Evolutionary conservation across 2,113 vertebrate species (phyloP).

Genomic region (Thalassarche chlororhynchos): DNA sequence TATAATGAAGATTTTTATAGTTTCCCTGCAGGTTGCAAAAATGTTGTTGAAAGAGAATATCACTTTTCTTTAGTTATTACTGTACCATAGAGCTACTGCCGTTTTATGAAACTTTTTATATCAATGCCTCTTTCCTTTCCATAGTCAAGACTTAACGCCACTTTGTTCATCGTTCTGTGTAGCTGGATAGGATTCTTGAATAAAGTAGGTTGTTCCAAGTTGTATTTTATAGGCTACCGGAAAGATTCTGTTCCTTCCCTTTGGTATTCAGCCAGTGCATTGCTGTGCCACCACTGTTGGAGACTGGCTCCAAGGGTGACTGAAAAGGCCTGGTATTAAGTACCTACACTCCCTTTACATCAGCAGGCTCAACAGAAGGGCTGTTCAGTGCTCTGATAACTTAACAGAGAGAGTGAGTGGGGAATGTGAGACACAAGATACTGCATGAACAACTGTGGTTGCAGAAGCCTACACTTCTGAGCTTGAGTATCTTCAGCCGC

Average conservation of each 20-base stretch:
- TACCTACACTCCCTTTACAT: background rate
- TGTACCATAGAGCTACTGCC: background rate
- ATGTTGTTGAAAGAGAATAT: constrained; percentile 6
- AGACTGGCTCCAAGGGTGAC: background rate
- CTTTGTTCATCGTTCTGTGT: background rate
- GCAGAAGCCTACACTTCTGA: background rate
- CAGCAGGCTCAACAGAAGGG: background rate
- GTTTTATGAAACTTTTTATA: background rate
- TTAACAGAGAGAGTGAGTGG: background rate
- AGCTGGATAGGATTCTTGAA: background rate
- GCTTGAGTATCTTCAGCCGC: background rate
- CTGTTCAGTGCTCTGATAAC: background rate
- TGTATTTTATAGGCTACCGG: background rate
- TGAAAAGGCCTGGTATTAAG: background rate
- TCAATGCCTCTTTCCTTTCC: background rate
- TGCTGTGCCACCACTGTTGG: background rate
- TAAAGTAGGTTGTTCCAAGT: background rate
- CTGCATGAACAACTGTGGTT: background rate
- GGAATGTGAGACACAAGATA: background rate
- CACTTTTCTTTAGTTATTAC: constrained; percentile 21
- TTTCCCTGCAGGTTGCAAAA: constrained; percentile 63
- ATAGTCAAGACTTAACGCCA: background rate
- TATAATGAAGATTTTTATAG: constrained; percentile 66
- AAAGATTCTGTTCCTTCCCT: background rate
- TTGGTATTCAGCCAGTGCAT: background rate